Evolutionary conservation across 2,797 vertebrate genomes (phyloP).

Genomic region (Neostethus bicornis): DNA sequence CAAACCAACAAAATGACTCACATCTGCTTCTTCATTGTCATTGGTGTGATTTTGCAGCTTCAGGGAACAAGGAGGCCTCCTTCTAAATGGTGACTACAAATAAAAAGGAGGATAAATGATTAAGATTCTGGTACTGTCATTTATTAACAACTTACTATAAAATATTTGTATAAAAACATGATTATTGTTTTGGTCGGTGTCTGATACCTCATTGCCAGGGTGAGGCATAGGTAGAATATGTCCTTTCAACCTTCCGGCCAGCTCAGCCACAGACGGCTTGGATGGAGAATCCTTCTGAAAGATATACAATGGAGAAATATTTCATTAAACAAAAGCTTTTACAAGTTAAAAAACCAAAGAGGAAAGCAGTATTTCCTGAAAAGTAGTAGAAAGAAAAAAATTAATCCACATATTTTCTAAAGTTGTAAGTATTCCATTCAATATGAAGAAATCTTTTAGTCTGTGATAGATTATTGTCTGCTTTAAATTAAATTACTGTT

Average conservation of each 20-base stretch:
- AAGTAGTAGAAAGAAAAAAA: no score
- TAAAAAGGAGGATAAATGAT: not conserved
- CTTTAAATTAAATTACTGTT: no score
- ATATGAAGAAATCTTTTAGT: no score
- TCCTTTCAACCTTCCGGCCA: conserved; percentile 89
- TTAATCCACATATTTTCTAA: no score
- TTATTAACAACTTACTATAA: not conserved
- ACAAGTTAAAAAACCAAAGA: not conserved
- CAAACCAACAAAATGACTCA: conserved; percentile 26
- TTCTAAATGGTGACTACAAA: conserved; percentile 55
- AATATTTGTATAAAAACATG: not conserved
- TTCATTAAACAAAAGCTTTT: not conserved
- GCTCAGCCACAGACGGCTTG: conserved; percentile 88
- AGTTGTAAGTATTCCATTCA: no score
- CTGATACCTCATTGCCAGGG: conserved; percentile 80
- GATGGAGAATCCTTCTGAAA: conserved; percentile 74
- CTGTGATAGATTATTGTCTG: no score
- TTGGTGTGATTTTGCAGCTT: conserved; percentile 54
- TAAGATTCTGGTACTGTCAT: not conserved
- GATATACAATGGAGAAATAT: not conserved
- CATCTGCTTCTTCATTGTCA: conserved; percentile 56
- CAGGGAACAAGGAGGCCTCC: conserved; percentile 65
- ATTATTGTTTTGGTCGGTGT: not conserved
- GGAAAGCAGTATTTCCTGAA: not conserved
- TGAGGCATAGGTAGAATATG: conserved; percentile 73